These are phyloP conservation scores for Nemoura dubitans DNA, from an alignment of 2,888 invertebrate genomes.

Conservation along the genomic window DNA sequence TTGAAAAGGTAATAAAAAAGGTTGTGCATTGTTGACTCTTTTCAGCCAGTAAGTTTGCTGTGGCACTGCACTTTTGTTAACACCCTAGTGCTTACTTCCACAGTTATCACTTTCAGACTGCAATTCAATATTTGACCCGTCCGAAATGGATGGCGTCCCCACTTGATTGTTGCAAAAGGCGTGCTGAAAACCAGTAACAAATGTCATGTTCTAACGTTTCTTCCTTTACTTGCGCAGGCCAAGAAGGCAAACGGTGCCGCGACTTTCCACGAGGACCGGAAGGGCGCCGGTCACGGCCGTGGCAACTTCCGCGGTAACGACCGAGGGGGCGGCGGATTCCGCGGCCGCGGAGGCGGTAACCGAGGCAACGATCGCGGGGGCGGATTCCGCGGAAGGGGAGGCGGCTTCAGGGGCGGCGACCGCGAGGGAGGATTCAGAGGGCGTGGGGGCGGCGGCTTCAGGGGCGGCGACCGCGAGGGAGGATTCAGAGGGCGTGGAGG, in stretches of 20 bases:
- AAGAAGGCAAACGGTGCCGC: not conserved
- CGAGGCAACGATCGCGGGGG: not conserved
- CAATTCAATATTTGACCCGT: no score
- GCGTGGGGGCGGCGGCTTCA: slow-evolving; percentile 9
- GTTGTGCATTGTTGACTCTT: no score
- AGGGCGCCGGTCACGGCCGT: not conserved
- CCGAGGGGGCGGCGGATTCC: not conserved
- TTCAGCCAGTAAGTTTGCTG: no score
- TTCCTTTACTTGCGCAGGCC: not conserved
- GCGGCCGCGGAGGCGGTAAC: not conserved
- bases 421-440: slow-evolving; percentile 27
- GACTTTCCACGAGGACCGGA: slow-evolving; percentile 13
- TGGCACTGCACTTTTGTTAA: no score
- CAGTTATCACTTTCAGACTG: no score
- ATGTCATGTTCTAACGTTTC: no score
- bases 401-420: slow-evolving; percentile 32
- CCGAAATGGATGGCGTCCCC: no score
- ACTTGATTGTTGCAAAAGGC: no score
- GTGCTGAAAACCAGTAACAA: no score
- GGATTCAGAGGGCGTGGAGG: slow-evolving; percentile 30
- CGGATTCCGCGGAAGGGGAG: slow-evolving; percentile 37
- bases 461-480: slow-evolving; percentile 29
- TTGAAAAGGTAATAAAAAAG: no score
- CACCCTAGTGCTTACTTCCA: no score
- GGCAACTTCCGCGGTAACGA: slow-evolving; percentile 27